Evolutionary conservation across 2,113 vertebrate species (phyloP).

Genomic region (Mesoclemmys tuberculata): DNA sequence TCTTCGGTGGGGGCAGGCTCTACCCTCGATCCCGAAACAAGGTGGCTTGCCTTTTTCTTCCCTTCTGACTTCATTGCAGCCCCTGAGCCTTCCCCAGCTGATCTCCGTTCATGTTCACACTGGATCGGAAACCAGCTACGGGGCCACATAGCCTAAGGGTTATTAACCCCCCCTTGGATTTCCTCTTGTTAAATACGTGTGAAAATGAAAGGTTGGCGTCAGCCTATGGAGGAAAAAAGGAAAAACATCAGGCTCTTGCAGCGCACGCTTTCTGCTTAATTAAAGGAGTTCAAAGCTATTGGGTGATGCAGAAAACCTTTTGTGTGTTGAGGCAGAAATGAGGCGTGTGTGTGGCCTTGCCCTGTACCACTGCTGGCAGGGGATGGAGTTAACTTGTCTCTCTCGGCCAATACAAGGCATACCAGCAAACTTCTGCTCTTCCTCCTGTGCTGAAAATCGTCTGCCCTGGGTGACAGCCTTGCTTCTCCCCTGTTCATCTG

Average conservation of each 20-base stretch:
- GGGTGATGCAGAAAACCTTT: not conserved
- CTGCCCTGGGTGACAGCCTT: not conserved
- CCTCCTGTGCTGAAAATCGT: not conserved
- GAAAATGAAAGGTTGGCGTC: not conserved
- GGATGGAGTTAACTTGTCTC: not conserved
- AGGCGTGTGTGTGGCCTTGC: not conserved
- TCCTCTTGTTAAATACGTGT: not conserved
- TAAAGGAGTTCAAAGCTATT: too few species aligned
- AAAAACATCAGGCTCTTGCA: too few species aligned
- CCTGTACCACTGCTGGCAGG: not conserved
- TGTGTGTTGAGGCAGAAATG: not conserved
- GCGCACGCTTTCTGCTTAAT: not conserved
- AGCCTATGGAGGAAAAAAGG: not conserved
- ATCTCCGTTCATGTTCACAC: accelerated
- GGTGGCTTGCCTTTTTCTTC: accelerated
- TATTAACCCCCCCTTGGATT: not conserved
- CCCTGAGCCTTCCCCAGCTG: accelerated
- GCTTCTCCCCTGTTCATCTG: not conserved
- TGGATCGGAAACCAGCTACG: not conserved
- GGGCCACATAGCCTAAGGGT: not conserved
- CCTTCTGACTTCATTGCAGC: not conserved
- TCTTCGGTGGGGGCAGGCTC: not conserved
- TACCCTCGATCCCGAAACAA: not conserved
- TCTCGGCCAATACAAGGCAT: not conserved
- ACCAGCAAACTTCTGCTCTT: not conserved